Evolutionary conservation across 1,140 invertebrate genomes (phyloP).

Genomic region (Ceratina calcarata): DNA sequence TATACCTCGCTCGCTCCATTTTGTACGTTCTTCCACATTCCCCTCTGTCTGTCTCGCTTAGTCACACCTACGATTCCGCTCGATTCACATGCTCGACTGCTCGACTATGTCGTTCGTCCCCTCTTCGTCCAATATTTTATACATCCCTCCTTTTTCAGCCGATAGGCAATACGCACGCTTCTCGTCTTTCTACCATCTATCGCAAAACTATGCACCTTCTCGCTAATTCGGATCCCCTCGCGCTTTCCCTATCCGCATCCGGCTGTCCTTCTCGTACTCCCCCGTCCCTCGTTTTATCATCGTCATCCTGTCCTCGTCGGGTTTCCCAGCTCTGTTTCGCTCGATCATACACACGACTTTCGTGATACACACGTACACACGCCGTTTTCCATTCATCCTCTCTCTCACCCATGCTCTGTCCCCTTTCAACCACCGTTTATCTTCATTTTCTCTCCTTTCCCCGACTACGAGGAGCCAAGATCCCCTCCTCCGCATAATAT

Average conservation of each 20-base stretch:
- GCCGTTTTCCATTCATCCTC: background rate
- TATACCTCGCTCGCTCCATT: constrained; percentile 10
- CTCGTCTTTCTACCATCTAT: constrained; percentile 14
- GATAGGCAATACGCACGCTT: background rate
- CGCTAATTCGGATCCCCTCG: constrained; percentile 30
- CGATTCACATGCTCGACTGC: constrained; percentile 11
- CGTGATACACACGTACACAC: constrained; percentile 15
- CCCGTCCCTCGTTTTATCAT: constrained; percentile 13
- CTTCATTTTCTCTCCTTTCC: constrained; percentile 29
- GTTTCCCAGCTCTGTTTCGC: constrained; percentile 30
- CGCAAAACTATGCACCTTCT: constrained; percentile 36
- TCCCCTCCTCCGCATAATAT: constrained; percentile 39
- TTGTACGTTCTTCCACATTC: constrained; percentile 21
- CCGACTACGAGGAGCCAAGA: constrained; percentile 44
- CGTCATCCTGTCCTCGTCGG: constrained; percentile 22
- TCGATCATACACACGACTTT: constrained; percentile 31
- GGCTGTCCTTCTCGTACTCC: constrained; percentile 7
- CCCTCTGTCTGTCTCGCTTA: constrained; percentile 35
- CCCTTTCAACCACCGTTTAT: background rate
- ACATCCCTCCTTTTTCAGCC: background rate
- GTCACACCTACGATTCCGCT: constrained; percentile 34
- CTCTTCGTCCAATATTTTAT: constrained; percentile 5
- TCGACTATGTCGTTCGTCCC: background rate
- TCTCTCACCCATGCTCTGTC: background rate
- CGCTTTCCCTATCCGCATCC: background rate